Conservation (phyloP, 2,797 vertebrate genomes). For the Diglossa cyanea region DNA sequence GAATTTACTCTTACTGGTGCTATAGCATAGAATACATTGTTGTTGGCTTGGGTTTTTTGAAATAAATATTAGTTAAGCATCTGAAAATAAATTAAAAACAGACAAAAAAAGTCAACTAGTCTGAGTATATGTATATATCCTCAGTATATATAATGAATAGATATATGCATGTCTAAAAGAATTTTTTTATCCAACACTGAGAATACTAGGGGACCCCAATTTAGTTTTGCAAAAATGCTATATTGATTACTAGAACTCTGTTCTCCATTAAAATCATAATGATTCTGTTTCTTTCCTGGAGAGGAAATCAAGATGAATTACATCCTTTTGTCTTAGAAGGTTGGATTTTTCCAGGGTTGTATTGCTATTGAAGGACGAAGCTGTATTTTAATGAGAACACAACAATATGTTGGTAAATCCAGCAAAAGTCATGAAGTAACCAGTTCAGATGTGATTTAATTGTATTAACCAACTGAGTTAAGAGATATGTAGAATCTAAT, state of each 20-base stretch:
- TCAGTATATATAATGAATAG: no score
- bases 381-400: background rate
- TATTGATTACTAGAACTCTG: background rate
- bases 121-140: no score
- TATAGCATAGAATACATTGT: rapidly evolving
- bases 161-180: background rate
- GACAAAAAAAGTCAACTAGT: background rate
- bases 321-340: background rate
- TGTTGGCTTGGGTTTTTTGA: background rate
- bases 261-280: background rate
- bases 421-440: background rate
- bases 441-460: background rate
- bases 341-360: background rate
- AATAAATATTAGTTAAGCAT: background rate
- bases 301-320: background rate
- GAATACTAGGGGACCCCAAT: background rate
- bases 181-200: background rate
- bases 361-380: background rate
- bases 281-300: background rate
- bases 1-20: background rate
- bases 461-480: background rate
- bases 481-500: background rate
- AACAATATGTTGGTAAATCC: background rate
- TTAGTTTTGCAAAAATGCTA: background rate
- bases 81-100: background rate